These are phyloP conservation scores for Lynx canadensis DNA, from an alignment of 2,113 vertebrate genomes.

Conservation along the genomic window DNA sequence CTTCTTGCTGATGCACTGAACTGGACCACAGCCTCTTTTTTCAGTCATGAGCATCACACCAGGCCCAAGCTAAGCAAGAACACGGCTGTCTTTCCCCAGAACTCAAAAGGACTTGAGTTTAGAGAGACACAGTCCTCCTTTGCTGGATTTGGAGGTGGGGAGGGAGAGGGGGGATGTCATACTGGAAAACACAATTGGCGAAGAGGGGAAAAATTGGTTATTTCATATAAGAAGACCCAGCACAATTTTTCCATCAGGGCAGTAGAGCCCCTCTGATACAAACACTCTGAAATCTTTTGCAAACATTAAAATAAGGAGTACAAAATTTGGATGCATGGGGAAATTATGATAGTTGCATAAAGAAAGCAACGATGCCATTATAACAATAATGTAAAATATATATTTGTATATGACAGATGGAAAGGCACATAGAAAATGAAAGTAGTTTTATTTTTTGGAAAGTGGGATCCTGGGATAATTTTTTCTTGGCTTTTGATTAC, in stretches of 20 bases:
- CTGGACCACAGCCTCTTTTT: neutral
- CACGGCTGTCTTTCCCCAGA: neutral
- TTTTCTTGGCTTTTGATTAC: neutral
- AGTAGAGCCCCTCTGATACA: neutral
- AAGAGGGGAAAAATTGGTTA: neutral
- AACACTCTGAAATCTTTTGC: neutral
- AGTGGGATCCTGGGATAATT: neutral
- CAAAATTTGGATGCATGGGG: neutral
- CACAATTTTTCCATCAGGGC: neutral
- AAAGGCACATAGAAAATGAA: neutral
- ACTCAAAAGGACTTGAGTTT: neutral
- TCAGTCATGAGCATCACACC: neutral
- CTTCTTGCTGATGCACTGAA: neutral
- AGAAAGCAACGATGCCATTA: neutral
- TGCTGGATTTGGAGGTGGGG: neutral
- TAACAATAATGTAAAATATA: slow-evolving; percentile 11
- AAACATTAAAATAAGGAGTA: neutral
- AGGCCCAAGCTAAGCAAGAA: neutral
- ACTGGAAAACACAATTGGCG: neutral
- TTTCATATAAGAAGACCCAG: neutral
- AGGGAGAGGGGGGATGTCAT: neutral
- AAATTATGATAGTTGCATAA: neutral
- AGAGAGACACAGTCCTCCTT: neutral
- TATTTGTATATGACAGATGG: neutral
- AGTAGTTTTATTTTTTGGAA: neutral